Base-by-base conservation (phyloP, 1,140 invertebrate species). In the Schlechtendalia chinensis region DNA sequence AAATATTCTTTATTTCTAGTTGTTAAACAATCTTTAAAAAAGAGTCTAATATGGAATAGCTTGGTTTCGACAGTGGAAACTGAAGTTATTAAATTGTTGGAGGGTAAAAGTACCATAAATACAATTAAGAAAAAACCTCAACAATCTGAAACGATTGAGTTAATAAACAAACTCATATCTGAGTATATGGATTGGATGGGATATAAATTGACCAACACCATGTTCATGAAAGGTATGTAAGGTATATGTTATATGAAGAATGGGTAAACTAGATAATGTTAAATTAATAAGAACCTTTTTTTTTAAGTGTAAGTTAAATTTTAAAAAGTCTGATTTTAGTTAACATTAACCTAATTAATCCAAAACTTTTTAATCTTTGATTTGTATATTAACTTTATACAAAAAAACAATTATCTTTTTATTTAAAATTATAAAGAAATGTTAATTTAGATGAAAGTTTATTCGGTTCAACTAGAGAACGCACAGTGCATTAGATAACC, bases 151-250 rank as follows among this genome's bases (percentile, higher is more conserved):
- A 82, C 12, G 29, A 29, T 58, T 29, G 65, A 32, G 10, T 19
- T 79, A 6, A 77, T 79, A 24, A 82, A 82, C 24, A 24, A 67
- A 6, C 74, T 82, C 19, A 67, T 82, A 47, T 22, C 16, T 24
- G 81, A 82, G 27, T 82, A 82, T 32, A 63, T 82, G 27, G n/a
- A 59, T 50, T 69, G 61, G 61, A 72, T 59, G 59, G 72, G 59
- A 32, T 82, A 82, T 39, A 58, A 54, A 17, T 69, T 82, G 14
- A 53, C 72, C 5, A 47, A 67, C 5, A 16, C 19, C 14, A 67
- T 80, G 39, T 82, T 82, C 27, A 24, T 32, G 4, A 67, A 74
- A 82, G 81, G 81, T 82, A 39, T 24, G 16, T 17, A 10, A 16
- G 6, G 8, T 39, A 4, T 39, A 39, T 4, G 8, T 39, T 39